Percentiles rank a stretch among this genome's conserved stretches.
phyloP scores from a whole-genome alignment of 2,797 vertebrate species.

The Corythornis leucogaster region DNA sequence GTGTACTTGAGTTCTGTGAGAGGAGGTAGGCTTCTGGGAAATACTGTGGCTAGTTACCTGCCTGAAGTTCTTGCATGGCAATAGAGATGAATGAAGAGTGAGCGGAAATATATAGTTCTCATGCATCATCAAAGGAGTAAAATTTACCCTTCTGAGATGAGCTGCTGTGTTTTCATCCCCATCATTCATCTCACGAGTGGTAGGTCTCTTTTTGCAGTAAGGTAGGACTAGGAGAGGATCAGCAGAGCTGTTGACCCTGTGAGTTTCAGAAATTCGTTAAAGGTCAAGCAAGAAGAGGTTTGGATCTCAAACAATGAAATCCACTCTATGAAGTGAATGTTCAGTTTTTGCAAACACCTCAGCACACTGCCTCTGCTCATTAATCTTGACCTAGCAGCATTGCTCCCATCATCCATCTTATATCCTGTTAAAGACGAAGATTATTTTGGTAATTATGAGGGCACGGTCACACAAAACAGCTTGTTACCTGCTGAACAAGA shows the following conservation, averaged over 20 bases:
- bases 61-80: constrained; percentile 14
- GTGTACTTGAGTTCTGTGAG: neutral
- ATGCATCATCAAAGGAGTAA: constrained; percentile 46
- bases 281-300: constrained; percentile 46
- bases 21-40: neutral
- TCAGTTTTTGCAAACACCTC: neutral
- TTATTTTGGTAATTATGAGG: neutral
- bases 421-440: constrained; percentile 10
- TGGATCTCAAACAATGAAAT: constrained; percentile 7
- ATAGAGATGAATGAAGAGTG: constrained; percentile 15
- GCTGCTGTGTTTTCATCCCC: neutral
- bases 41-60: neutral
- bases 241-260: constrained; percentile 1
- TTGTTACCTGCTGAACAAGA: neutral
- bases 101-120: constrained; percentile 41
- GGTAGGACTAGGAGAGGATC: constrained; percentile 11
- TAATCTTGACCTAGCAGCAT: constrained; percentile 33
- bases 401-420: neutral
- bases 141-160: neutral
- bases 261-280: constrained; percentile 29
- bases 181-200: constrained; percentile 26
- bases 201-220: neutral
- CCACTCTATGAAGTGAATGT: neutral
- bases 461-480: neutral
- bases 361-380: neutral